phyloP scores from a whole-genome alignment of 2,888 invertebrate genomes.

The Heteropelma amictum region DNA sequence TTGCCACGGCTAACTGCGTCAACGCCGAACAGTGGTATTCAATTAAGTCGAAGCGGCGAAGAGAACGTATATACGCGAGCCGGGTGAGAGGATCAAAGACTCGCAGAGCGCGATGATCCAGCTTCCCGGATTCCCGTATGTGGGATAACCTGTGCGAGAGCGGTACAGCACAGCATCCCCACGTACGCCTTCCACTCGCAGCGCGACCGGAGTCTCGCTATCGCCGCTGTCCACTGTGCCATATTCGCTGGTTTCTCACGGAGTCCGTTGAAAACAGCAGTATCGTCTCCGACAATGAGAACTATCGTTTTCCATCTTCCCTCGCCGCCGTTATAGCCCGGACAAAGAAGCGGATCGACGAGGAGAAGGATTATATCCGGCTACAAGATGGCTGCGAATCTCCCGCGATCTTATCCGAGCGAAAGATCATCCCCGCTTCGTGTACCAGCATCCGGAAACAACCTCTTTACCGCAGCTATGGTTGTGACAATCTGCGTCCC shows the following conservation, averaged over 20 bases:
- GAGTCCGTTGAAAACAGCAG: no score
- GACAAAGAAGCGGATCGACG: constrained; percentile 37
- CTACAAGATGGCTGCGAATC: constrained; percentile 42
- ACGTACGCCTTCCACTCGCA: not conserved
- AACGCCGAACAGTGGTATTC: constrained; percentile 52
- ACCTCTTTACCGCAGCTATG: constrained; percentile 10
- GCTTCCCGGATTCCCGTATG: constrained; percentile 30
- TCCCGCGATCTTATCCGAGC: constrained; percentile 32
- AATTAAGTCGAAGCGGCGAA: constrained; percentile 61
- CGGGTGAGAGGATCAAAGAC: constrained; percentile 59
- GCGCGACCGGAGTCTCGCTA: no score
- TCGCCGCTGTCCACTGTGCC: not conserved
- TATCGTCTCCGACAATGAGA: constrained; percentile 8
- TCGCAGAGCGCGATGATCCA: constrained; percentile 57
- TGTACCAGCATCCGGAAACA: constrained; percentile 28
- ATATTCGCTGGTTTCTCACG: no score
- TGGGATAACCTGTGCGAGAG: no score
- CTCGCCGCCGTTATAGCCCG: constrained; percentile 19
- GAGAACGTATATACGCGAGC: constrained; percentile 57
- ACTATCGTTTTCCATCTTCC: no score
- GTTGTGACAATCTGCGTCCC: constrained; percentile 13
- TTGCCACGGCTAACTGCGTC: constrained; percentile 6
- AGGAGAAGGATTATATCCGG: constrained; percentile 54
- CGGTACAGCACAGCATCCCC: constrained; percentile 39
- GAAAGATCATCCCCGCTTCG: constrained; percentile 43